Percentiles rank a stretch among this genome's conserved stretches.
Conservation (phyloP, 2,888 invertebrate genomes). For the Stegophylla sp. region DNA sequence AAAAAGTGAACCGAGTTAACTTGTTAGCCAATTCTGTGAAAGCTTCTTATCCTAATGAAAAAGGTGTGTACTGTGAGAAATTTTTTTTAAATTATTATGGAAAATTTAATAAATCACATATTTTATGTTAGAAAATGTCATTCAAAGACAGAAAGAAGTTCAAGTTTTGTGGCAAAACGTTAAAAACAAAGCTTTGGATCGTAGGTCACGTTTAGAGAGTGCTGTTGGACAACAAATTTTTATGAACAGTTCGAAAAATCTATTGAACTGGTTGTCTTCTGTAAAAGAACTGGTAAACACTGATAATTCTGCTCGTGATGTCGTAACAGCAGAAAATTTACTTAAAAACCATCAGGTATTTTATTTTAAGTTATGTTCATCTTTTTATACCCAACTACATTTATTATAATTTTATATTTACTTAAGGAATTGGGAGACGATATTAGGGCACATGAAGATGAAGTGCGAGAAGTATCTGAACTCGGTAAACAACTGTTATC, state of each 20-base stretch:
- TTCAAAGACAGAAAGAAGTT: constrained; percentile 82
- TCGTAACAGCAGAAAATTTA: constrained; percentile 88
- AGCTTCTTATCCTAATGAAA: constrained; percentile 89
- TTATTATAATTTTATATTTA: background rate
- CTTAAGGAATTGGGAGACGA: constrained; percentile 75
- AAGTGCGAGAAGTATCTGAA: constrained; percentile 82
- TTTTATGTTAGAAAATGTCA: constrained; percentile 71
- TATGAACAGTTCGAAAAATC: constrained; percentile 80
- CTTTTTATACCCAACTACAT: background rate
- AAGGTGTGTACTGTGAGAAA: constrained; percentile 64
- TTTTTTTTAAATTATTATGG: background rate
- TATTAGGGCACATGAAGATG: constrained; percentile 86
- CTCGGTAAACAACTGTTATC: constrained; percentile 78
- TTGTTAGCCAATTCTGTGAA: constrained; percentile 89
- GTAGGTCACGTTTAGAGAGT: constrained; percentile 85
- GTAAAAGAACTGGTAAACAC: constrained; percentile 80
- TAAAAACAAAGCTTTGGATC: constrained; percentile 79
- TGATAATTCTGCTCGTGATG: constrained; percentile 83
- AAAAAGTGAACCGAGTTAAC: constrained; percentile 88
- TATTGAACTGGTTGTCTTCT: constrained; percentile 80
- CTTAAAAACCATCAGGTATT: constrained; percentile 86
- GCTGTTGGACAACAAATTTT: constrained; percentile 96
- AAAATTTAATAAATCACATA: background rate
- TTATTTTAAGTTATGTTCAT: background rate
- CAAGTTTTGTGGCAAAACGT: constrained; percentile 88